Percentiles rank a stretch among this genome's conserved stretches.
phyloP scores from a whole-genome alignment of 2,113 vertebrate species.

The Ondatra zibethicus region DNA sequence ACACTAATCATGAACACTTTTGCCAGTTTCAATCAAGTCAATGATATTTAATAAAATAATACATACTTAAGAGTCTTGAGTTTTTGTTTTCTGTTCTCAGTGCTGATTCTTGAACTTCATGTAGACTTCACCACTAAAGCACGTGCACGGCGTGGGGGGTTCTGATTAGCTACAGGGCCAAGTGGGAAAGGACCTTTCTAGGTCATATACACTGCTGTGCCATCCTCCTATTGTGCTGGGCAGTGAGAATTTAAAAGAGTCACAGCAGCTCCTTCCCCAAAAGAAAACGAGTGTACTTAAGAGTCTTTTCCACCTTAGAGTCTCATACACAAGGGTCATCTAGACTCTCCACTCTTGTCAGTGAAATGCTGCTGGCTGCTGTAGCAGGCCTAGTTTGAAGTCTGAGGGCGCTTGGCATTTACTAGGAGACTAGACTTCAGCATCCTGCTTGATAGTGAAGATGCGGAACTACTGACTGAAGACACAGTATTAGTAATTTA shows the following conservation, averaged over 20 bases:
- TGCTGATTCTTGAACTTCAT: background rate
- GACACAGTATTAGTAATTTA: background rate
- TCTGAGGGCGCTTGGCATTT: background rate
- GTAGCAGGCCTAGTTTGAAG: background rate
- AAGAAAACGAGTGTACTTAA: fast-evolving
- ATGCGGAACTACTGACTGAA: background rate
- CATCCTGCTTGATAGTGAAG: background rate
- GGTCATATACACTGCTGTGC: background rate
- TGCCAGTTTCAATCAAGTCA: slow-evolving; percentile 25
- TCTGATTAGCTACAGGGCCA: background rate
- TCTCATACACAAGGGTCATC: fast-evolving
- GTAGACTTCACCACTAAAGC: background rate
- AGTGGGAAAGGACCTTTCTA: background rate
- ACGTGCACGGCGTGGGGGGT: background rate
- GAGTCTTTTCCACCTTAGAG: background rate
- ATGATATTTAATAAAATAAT: slow-evolving; percentile 70
- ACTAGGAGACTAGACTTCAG: no score
- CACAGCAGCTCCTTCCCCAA: fast-evolving
- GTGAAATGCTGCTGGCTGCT: no score
- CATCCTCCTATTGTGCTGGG: background rate
- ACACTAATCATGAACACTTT: background rate
- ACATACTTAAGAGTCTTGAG: background rate
- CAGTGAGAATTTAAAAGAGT: background rate
- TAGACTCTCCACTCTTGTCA: background rate
- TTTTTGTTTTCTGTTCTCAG: background rate